Conservation (phyloP, 2,888 invertebrate genomes). For the Syritta pipiens region DNA sequence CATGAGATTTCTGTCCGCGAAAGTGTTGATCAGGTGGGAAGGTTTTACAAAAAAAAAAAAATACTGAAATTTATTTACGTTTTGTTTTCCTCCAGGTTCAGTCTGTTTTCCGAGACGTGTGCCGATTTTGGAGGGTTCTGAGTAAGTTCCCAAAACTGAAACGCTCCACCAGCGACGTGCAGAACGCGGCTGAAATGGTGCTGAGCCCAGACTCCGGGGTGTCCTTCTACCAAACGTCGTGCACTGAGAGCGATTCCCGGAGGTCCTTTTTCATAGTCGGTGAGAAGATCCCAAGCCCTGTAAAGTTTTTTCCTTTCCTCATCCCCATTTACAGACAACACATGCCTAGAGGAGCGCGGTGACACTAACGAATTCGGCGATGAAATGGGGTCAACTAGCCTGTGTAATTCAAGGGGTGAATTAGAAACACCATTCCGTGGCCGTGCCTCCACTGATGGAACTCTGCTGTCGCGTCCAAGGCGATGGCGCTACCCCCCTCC, state of each 20-base stretch:
- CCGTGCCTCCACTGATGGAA: constrained; percentile 88
- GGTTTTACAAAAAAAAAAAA: no score
- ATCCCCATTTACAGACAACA: constrained; percentile 78
- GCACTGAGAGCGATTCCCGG: constrained; percentile 73
- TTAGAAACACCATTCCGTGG: constrained; percentile 83
- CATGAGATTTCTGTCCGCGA: constrained; percentile 92
- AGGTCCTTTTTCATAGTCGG: constrained; percentile 75
- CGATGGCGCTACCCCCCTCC: constrained; percentile 82
- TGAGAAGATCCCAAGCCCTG: constrained; percentile 9
- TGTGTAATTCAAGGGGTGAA: constrained; percentile 79
- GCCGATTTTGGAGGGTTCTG: constrained; percentile 87
- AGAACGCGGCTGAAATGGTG: constrained; percentile 79
- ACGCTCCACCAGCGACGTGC: constrained; percentile 82
- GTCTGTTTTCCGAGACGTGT: constrained; percentile 87
- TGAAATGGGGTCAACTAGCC: constrained; percentile 76
- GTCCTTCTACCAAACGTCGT: constrained; percentile 78
- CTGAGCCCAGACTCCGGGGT: constrained; percentile 80
- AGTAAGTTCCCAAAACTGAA: constrained; percentile 85
- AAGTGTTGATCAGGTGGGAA: constrained; percentile 86
- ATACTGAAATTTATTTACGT: background rate
- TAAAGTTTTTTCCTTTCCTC: background rate
- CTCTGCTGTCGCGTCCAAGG: constrained; percentile 82
- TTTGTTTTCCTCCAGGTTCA: constrained; percentile 82
- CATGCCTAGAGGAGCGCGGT: constrained; percentile 82
- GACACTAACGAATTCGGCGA: constrained; percentile 83